Base-by-base conservation (phyloP, 2,797 vertebrate species). In the Oreochromis grahami region DNA sequence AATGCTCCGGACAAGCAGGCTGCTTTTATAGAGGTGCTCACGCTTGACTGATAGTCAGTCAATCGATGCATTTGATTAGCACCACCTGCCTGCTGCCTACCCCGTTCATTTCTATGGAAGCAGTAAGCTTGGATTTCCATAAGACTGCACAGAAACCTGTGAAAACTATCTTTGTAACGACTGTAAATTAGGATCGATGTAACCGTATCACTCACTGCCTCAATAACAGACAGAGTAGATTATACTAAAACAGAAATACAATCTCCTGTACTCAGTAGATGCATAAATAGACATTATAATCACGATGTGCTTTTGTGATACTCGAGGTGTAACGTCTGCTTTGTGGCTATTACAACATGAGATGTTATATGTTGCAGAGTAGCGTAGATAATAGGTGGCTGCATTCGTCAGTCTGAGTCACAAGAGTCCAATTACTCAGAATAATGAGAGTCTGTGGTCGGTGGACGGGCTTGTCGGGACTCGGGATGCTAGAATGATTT, bases 371-470 rank as follows among this genome's bases (percentile, higher is more conserved):
- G 56, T 72, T 26, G 38, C 2, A 0, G 4, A 72, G 68, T 0
- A 29, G 14, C 5, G 13, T 3, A 29, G 68, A 72, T 0, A 19
- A 45, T 0, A 72, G 38, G 14, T 11, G 21, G 65, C 68, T 48
- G 24, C 26, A 1, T 48, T 0, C 4, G 0, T 24, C n/a, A 2
- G 38, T 29, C 24, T 19, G 41, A 45, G 3, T 26, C 38, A 45
- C 65, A 10, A 2, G 13, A 70, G 63, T 24, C 36, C 63, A 43
- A 4, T 45, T 7, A 70, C 14, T 45, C 5, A 72, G 14, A 70
- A 45, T 45, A 70, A 70, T 36, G 17, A 60, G 15, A 36, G 58
- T 11, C 8, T 70, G 12, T 2, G 4, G 13, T 26, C 8, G 12
- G 41, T 26, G 65, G 56, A 34, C 29, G 56, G 32, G 56, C 32